Evolutionary conservation across 2,113 vertebrate species (phyloP), one percentile per base, ranked within the genome.

Genomic region (Syngnathoides biaculeatus): DNA sequence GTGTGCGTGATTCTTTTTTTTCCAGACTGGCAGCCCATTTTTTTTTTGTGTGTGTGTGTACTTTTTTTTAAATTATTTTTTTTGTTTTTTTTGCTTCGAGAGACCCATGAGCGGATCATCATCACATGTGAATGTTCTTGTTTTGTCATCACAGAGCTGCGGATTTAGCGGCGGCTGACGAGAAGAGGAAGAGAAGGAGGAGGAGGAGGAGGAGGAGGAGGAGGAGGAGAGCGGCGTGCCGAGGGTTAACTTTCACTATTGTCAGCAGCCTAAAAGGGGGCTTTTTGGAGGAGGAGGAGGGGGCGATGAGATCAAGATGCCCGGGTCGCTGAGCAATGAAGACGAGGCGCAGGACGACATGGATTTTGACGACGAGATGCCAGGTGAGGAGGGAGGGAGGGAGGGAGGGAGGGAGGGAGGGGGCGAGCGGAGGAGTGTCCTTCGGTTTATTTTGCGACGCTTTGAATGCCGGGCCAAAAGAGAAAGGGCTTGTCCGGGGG

Each of bases 291-390:
- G 48, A 30, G 64, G 69, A 65, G 48, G 48, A 65, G 89, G 79
- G 84, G 85, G 87, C 86, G 83, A 92, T 92, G 91, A 89, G 87
- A 86, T 92, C 89, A 92, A 90, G 88, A 94, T 94, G 93, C 92
- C 92, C 83, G 93, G 93, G 86, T 93, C 92, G 80, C 88, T 93
- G 83, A 93, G 93, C 86, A 93, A 92, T 89, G 93, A 93, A 90
- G 92, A 94, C 85, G 92, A 93, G 87, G 91, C 87, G 84, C 92
- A 90, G 76, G 92, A 93, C 91, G 92, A 93, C 86, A 89, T 93
- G 92, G 93, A 93, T 90, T 93, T 93, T 88, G 93, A 92, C 89
- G 92, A 92, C 90, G 93, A 93, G 78, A 84, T 93, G 88, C 91
- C 92, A 94, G 93, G 92, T 94, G 92, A 92, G 91, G 79, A 38